Evolutionary conservation across 2,113 vertebrate genomes (phyloP), one percentile per base, ranked within the genome.

Genomic region (Rhinopomastus cyanomelas): DNA sequence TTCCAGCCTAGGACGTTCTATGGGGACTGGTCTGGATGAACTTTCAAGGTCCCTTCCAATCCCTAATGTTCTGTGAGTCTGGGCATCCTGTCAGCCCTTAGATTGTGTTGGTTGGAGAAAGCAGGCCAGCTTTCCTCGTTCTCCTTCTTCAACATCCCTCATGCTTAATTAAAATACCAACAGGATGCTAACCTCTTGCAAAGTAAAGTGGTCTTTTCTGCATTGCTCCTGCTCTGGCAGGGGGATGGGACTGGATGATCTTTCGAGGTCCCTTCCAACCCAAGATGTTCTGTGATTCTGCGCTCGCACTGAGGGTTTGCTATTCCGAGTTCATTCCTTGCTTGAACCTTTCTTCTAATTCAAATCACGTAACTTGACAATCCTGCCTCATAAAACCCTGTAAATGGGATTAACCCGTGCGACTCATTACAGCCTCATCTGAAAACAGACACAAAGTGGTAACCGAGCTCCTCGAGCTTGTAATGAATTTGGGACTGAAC

Each of bases 401-500:
- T 26, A 86, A 94, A 93, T 81, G 77, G 84, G 84, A 90, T 94
- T 90, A 94, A 88, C 65, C 93, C 53, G 0, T 72, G 84, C 85
- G 88, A 61, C 32, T 93, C 69, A 90, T 94, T 93, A 84, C 19
- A 87, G 81, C 16, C 57, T 71, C 44, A 0, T 75, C 53, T 88
- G n/a, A 66, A 85, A 85, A 3, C 66, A 79, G 74, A 67, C 74
- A 2, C 77, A 39, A 89, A 84, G 36, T 21, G 30, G 81, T 61
- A 92, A 8, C 51, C 46, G 64, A 66, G 17, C 48, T 42, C 60
- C 78, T 19, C 46, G 87, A 93, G 86, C 66, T 48, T 76, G 27
- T 72, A 87, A 92, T 85, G 92, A 84, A 79, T 88, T 95, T 95
- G 90, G 77, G 91, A 56, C 61, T 79, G 87, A 77, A 72, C 74